Evolutionary conservation across 2,113 vertebrate genomes (phyloP), one percentile per base, ranked within the genome.

Genomic region (Phycodurus eques): DNA sequence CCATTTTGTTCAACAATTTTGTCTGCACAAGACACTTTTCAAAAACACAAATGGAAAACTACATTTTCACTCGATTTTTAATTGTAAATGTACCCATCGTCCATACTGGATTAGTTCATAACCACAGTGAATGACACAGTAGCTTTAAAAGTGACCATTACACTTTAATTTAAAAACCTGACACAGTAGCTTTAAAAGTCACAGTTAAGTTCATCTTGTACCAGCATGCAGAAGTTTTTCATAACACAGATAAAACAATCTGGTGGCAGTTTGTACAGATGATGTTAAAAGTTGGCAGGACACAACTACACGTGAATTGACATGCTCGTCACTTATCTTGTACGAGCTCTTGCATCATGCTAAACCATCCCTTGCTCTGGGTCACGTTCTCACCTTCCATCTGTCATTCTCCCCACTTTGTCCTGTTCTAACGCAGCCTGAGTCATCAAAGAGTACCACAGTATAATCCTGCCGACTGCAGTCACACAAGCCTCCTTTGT

Each of bases 401-500:
- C n/a, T 43, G 20, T 49, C 44, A 19, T 63, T 77, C 62, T 49
- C 72, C 51, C n/a, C 67, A 62, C 54, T 69, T 53, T 71, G 68
- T 53, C 70, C 27, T 51, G 49, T 51, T 62, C 10, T 31, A 63
- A 59, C 59, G n/a, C 60, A 67, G 67, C 46, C 64, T 64, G 8
- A 62, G 71, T 44, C 74, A 84, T 85, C 83, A 82, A 79, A 81
- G 72, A 44, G 82, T 79, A 84, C 78, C 70, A 39, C 35, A 39
- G 35, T 39, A 56, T 78, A 79, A 90, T 85, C 79, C 70, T 42
- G 19, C 65, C 68, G 72, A 80, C 69, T 72, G 74, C 69, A 62
- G 51, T 78, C 80, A 86, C 74, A 91, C 83, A 88, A 69, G 77
- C 53, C 71, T 13, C 66, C 85, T 85, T 91, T 92, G 87, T 90